Base-by-base conservation (phyloP, 2,113 vertebrate species). In the Athene cunicularia region DNA sequence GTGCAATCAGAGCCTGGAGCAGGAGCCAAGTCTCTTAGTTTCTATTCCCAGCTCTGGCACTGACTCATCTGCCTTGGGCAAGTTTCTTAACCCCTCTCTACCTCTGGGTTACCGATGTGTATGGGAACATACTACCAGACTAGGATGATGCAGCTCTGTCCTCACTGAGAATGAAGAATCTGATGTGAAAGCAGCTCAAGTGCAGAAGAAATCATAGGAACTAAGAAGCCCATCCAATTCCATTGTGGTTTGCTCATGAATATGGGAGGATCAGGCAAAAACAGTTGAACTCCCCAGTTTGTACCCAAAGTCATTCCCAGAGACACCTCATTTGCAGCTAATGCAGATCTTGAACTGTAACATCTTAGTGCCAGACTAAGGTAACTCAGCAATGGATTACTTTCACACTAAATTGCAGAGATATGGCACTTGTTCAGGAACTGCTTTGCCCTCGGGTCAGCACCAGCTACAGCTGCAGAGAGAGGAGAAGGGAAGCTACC, bases 1-100 rank as follows among this genome's bases (percentile, higher is more conserved):
- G 88, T 95, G 95, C 93, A 95, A 95, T 85, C 58, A 94, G 58
- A 97, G 77, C 77, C 66, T 6, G 16, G 20, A 95, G 66, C 7
- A 6, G 19, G 9, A 97, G 96, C 94, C 97, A 96, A 95, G 80
- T 50, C 70, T 91, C 81, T 90, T 62, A 28, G 45, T 76, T 96
- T 96, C 96, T 95, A 95, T 96, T 97, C 95, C 91, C 87, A 95
- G 93, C 58, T 76, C 89, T 97, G 94, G 94, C 93, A 95, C 80
- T 5, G 4, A 80, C 86, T 95, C 91, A 83, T 95, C 85, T 70
- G 93, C 93, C 89, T 91, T 33, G 74, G 94, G 91, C 81, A 93
- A 95, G 81, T 67, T 93, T 60, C 86, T 97, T 97, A 97, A 97
- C 94, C 94, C 94, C 71, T 96, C 86, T 95, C 70, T 95, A 41